phyloP scores from a whole-genome alignment of 1,140 invertebrate species.

The Ruditapes philippinarum region DNA sequence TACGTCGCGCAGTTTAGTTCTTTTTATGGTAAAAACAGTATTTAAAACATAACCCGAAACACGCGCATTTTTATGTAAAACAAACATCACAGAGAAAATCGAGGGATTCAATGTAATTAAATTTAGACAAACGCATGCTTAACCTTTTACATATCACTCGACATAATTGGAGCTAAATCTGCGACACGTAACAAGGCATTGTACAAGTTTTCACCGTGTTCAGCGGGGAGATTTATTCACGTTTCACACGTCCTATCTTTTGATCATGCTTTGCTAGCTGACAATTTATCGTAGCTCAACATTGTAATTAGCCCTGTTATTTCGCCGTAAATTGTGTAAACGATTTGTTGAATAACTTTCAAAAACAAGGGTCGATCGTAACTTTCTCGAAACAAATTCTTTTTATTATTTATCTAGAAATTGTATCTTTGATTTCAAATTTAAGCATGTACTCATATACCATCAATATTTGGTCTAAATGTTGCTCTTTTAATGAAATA shows the following conservation, averaged over 20 bases:
- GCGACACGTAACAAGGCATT: neutral
- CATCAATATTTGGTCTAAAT: too few species aligned
- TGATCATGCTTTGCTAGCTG: neutral
- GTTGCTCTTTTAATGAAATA: too few species aligned
- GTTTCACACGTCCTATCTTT: constrained; percentile 1
- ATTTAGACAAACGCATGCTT: neutral
- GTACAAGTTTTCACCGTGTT: neutral
- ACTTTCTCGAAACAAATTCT: too few species aligned
- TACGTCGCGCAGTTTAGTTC: neutral
- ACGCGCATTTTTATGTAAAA: neutral
- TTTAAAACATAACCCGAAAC: neutral
- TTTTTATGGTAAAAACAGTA: neutral
- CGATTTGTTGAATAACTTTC: neutral
- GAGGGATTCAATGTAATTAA: neutral
- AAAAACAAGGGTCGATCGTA: neutral
- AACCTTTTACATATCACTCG: neutral
- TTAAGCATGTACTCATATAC: too few species aligned
- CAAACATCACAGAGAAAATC: neutral
- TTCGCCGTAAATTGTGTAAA: neutral
- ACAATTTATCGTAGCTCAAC: neutral
- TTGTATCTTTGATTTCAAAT: too few species aligned
- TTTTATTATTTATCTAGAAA: too few species aligned
- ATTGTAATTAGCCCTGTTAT: neutral
- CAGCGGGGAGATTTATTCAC: neutral
- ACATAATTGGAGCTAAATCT: neutral